Base-by-base conservation (phyloP, 2,797 vertebrate genomes). In the Cephalopachus bancanus region DNA sequence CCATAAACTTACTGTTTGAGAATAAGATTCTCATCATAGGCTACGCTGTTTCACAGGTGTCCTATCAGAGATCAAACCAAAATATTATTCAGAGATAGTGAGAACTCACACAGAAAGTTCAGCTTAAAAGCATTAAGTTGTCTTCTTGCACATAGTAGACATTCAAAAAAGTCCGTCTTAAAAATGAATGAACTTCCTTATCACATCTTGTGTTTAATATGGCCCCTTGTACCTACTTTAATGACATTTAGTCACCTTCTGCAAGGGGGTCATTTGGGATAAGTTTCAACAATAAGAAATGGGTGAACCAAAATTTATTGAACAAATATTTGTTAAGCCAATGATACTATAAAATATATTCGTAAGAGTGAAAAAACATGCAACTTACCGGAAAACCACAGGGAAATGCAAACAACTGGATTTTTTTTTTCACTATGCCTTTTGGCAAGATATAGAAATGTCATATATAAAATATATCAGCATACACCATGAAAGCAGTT, bases 191-290 rank as follows among this genome's bases (percentile, higher is more conserved):
- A 26, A 33, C 37, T 37, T 30, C n/a, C 67, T 16, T 10, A 4
- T 1, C 10, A 3, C 9, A 4, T n/a, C 14, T 20, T 14, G 3
- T 5, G 1, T n/a, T 16, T 51, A 12, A 12, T 1, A 1, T 4
- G 19, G 3, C 16, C 3, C 24, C 19, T 11, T 3, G 0, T 1
- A 24, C 37, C 37, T 53, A 10, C 37, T 17, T 22, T 28, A 37
- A 12, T 33, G 16, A 11, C n/a, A 10, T 44, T 17, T 24, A 9
- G 55, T 28, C 55, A 30, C 55, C 22, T 15, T 64, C 28, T 33
- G 14, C 10, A 33, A 49, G 60, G 76, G 44, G 22, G 49, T 81
- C 71, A 7, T 5, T 67, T 28, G 16, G 75, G 76, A 65, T 8
- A 71, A 69, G 10, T 19, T 44, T 86, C 24, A 15, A 1, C 30